Base-by-base conservation (phyloP, 2,888 invertebrate species). In the Eupithecia subumbrata region DNA sequence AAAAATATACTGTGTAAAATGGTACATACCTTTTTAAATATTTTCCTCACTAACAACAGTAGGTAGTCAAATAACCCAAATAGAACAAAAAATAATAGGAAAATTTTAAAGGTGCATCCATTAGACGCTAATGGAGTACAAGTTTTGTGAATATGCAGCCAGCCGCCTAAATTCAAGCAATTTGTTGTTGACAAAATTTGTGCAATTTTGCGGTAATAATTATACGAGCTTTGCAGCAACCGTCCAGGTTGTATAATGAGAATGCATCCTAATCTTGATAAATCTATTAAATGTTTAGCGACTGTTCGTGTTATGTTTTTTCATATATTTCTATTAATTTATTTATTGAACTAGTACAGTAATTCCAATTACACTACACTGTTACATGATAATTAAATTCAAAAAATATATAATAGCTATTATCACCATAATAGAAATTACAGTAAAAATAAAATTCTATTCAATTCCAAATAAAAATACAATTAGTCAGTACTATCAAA, bases 161-260 rank as follows among this genome's bases (percentile, higher is more conserved):
- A 66, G 34, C 67, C 12, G 56, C 56, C 18, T 52, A 52, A n/a
- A 56, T 67, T 22, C n/a, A 11, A 37, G 72, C 66, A 72, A 48
- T n/a, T n/a, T n/a, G n/a, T n/a, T 72, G 72, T 60, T 30, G 69
- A 63, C 56, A 69, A 72, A 69, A 72, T 74, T 72, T 71, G 69
- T 77, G 74, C 74, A 72, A 72, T 72, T 66, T 30, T 77, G 77
- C 70, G 60, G 74, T 69, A 70, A 72, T 77, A n/a, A 56, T 52
- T n/a, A 52, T 52, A 9, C 52, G 56, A 56, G 22, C 52, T 56
- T 56, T 11, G 56, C 56, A 56, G 56, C 56, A 56, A n/a, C 56
- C 22, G 12, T 56, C 22, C 22, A 56, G 22, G 71, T 69, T 56
- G 43, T 43, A 43, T 67, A 77, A 72, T 73, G 74, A 63, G 70